Conservation (phyloP, 2,888 invertebrate genomes). For the Aplocera efformata region DNA sequence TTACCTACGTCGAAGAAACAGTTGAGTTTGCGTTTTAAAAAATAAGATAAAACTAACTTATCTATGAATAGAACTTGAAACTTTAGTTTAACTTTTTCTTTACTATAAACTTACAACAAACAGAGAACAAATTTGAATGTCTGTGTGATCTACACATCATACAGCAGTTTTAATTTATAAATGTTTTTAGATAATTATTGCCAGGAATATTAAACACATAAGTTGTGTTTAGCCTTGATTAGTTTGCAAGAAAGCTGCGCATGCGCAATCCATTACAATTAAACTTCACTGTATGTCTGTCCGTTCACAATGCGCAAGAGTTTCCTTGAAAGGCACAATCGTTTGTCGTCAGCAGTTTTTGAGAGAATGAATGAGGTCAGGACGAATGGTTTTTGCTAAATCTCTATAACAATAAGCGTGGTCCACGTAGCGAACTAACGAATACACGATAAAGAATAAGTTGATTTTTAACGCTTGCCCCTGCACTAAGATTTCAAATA, state of each 20-base stretch:
- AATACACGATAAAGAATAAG: too few relatives aligned
- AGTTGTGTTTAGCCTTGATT: conserved; percentile 1
- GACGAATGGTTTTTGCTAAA: neutral
- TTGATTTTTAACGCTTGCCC: too few relatives aligned
- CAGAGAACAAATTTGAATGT: too few relatives aligned
- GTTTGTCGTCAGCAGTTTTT: conserved; percentile 4
- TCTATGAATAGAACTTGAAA: conserved; percentile 15
- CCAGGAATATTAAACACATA: too few relatives aligned
- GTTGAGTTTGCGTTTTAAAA: conserved; percentile 3
- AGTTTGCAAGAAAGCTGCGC: conserved; percentile 13
- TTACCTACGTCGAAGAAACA: conserved; percentile 14
- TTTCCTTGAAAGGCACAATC: conserved; percentile 11
- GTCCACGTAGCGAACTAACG: too few relatives aligned
- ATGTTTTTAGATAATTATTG: too few relatives aligned
- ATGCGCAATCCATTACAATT: conserved; percentile 13
- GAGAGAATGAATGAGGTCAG: neutral
- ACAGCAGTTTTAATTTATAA: too few relatives aligned
- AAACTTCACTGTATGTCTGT: neutral
- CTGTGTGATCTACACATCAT: too few relatives aligned
- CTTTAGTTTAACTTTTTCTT: neutral
- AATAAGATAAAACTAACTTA: conserved; percentile 9
- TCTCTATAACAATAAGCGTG: too few relatives aligned
- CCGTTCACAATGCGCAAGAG: conserved; percentile 6
- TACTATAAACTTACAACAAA: too few relatives aligned
- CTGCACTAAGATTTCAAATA: too few relatives aligned